phyloP scores from a whole-genome alignment of 2,797 vertebrate genomes.

The Hoplostethus atlanticus region DNA sequence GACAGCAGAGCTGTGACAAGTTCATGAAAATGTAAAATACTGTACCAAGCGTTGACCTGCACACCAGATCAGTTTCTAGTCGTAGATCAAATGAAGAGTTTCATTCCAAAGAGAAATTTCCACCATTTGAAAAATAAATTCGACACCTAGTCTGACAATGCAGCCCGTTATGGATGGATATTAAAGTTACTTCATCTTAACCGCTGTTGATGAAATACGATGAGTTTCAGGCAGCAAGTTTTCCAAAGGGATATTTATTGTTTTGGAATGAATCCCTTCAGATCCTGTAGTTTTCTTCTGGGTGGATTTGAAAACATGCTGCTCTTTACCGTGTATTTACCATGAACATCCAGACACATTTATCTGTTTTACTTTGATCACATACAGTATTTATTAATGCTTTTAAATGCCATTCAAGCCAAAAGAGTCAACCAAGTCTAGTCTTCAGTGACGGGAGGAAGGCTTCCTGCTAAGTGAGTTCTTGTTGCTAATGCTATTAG shows the following conservation, averaged over 20 bases:
- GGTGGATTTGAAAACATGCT: slow-evolving; percentile 25
- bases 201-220: no score
- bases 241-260: no score
- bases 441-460: background rate
- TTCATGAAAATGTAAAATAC: background rate
- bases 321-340: slow-evolving; percentile 36
- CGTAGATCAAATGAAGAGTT: slow-evolving; percentile 28
- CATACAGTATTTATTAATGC: slow-evolving; percentile 38
- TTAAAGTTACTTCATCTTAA: no score
- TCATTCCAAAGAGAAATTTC: no score
- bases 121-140: no score
- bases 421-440: slow-evolving; percentile 32
- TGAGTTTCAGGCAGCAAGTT: no score
- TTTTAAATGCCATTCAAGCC: slow-evolving; percentile 27
- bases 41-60: slow-evolving; percentile 1
- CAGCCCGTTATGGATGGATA: no score
- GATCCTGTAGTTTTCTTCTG: background rate
- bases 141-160: no score
- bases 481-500: slow-evolving; percentile 29
- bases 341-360: slow-evolving; percentile 43
- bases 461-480: background rate
- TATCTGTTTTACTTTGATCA: slow-evolving; percentile 29
- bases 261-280: background rate
- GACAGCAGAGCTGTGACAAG: background rate
- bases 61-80: slow-evolving; percentile 25